A percentile compares a stretch with the other conserved stretches of the same genome.
Evolutionary conservation across 2,113 vertebrate species (phyloP).

Genomic region (Neopipo cinnamomea): DNA sequence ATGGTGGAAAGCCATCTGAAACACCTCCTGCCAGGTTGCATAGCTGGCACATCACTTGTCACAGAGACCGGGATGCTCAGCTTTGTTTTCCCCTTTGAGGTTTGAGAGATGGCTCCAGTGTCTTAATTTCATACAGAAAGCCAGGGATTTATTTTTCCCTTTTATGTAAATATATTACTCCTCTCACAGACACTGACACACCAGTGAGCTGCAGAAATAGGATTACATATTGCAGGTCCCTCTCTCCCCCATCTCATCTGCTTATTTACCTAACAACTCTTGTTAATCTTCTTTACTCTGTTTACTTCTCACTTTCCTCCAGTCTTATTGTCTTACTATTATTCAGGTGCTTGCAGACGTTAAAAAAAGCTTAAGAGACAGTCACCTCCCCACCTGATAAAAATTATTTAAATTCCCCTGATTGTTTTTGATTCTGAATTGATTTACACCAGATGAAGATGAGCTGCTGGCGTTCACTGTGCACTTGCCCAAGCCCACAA

Average conservation of each 20-base stretch:
- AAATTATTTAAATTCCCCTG: background rate
- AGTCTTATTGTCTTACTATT: background rate
- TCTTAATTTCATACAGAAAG: slow-evolving; percentile 12
- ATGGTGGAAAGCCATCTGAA: background rate
- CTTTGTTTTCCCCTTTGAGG: background rate
- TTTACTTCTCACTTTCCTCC: background rate
- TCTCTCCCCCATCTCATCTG: background rate
- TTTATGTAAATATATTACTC: slow-evolving; percentile 29
- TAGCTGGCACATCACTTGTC: background rate
- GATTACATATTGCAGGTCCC: slow-evolving; percentile 15
- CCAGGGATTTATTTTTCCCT: slow-evolving; percentile 10
- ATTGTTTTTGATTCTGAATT: background rate
- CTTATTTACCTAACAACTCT: slow-evolving; percentile 41
- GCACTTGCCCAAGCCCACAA: background rate
- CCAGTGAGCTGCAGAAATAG: slow-evolving; percentile 32
- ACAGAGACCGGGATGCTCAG: background rate
- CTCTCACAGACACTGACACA: background rate
- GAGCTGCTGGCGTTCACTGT: background rate
- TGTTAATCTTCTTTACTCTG: background rate
- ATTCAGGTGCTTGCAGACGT: background rate
- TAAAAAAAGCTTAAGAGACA: background rate
- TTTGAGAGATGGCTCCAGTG: background rate
- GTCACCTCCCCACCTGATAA: background rate
- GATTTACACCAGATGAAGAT: background rate
- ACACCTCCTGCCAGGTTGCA: background rate